Evolutionary conservation across 2,797 vertebrate genomes (phyloP), one percentile per base, ranked within the genome.

Genomic region (Pachyuromys duprasi): DNA sequence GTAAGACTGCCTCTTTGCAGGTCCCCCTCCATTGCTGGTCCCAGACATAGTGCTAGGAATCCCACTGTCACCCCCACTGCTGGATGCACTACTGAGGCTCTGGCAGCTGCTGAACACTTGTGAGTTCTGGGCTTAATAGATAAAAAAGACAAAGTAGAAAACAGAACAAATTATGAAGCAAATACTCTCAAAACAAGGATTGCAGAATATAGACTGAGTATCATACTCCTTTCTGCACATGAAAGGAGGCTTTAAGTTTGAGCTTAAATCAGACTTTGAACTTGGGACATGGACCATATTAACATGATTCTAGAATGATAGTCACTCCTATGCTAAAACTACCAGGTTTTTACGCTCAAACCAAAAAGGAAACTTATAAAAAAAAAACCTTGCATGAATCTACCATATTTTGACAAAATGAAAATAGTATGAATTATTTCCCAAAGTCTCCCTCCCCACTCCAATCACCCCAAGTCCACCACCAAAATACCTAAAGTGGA

Each of bases 71-170:
- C 98, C 99, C 5, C 98, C 99, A 97, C 99, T 99, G 0, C 99
- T 99, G 24, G 98, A 97, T 97, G 99, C 89, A 86, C 98, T 99
- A 98, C 98, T 99, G 97, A 99, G 99, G 96, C 99, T 99, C 98
- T 99, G 99, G 98, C 99, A 99, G 98, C 99, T 99, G 98, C 99
- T 99, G 97, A 98, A 99, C 98, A 99, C 99, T 98, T 99, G 99
- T 63, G 99, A 99, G 97, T 99, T 99, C 98, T 99, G 99, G 96
- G 99, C 99, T 99, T 98, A 70, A 96, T 79, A 63, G 86, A 88
- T 42, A 62, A 94, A 94, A 80, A 80, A 60, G 8, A 36, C 94
- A 63, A 93, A 69, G 14, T 75, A 11, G 60, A 72, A 82, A 62
- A 69, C 67, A 78, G 86, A 97, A 91, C 42, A 39, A 76, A 90